Percentiles rank a stretch among this genome's conserved stretches.
Conservation (phyloP, 2,113 vertebrate species). For the Oncorhynchus nerka region DNA sequence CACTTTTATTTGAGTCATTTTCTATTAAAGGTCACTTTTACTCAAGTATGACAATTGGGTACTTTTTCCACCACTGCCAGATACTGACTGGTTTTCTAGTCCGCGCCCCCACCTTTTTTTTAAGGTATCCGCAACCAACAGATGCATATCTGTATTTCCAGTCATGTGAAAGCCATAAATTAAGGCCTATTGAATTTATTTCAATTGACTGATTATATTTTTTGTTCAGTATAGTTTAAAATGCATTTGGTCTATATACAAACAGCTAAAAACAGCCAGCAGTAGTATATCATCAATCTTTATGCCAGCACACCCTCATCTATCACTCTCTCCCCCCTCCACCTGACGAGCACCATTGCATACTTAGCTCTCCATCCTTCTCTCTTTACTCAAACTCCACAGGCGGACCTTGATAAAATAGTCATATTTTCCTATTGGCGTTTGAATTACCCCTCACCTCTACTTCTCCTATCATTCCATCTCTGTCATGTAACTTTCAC, state of each 20-base stretch:
- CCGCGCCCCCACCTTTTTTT: too few relatives aligned
- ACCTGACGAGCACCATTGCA: background rate
- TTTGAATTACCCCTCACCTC: constrained; percentile 11
- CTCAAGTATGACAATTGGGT: too few relatives aligned
- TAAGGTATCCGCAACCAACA: too few relatives aligned
- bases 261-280: background rate
- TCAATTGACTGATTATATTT: too few relatives aligned
- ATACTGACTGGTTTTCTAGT: too few relatives aligned
- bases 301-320: background rate
- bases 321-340: background rate
- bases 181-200: too few relatives aligned
- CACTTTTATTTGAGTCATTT: too few relatives aligned
- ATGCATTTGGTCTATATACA: background rate
- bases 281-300: constrained; percentile 10
- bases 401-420: constrained; percentile 2
- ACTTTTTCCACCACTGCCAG: too few relatives aligned
- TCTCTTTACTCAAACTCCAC: background rate
- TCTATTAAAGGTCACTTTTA: too few relatives aligned
- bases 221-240: background rate
- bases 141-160: too few relatives aligned
- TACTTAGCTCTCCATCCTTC: constrained; percentile 14
- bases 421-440: constrained; percentile 12
- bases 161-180: too few relatives aligned
- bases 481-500: background rate
- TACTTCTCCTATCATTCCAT: background rate